Base-by-base conservation (phyloP, 1,140 invertebrate genomes). In the Carcinoscorpius rotundicauda region DNA sequence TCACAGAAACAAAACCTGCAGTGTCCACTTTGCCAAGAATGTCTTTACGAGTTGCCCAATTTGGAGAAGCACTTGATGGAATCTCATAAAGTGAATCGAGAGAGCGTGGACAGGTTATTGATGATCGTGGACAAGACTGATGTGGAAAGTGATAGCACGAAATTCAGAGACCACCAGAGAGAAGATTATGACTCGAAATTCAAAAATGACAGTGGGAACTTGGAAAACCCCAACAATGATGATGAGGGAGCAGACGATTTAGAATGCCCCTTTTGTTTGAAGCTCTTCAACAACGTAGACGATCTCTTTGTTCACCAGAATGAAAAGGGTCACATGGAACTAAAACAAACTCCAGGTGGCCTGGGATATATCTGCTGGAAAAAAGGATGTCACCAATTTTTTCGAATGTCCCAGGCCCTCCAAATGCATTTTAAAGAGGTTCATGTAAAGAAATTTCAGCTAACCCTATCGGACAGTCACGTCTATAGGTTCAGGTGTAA, bases 401-500 rank as follows among this genome's bases (percentile, higher is more conserved):
- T 93, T 76, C 84, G 86, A 69, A 85, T 84, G 8, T 84, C 87
- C 29, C 81, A 86, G 67, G 81, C 84, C n/a, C 80, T 93, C 64
- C 87, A 93, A 74, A 85, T 85, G 74, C 87, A 89, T 74, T 91
- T 89, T 75, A 83, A 86, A 75, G 88, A 91, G 78, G 61, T 60
- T 4, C 68, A 69, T 58, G 63, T 57, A 48, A 62, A 69, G n/a
- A 66, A 63, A 5, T 62, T 63, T 9, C 64, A 72, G 59, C 74
- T 77, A 3, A 84, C 92, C 1, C 89, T 95, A 10, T 92, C 91
- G 8, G 93, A 97, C 73, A 90, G 92, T 70, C 92, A 96, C 75
- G 91, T 96, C 5, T 97, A 97, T 77, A 97, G 97, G 74, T 97
- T 93, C 75, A 82, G 93, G 10, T 98, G 93, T 76, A 93, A 90